Evolutionary conservation across 1,140 invertebrate species (phyloP).

Genomic region (Helicoverpa armigera): DNA sequence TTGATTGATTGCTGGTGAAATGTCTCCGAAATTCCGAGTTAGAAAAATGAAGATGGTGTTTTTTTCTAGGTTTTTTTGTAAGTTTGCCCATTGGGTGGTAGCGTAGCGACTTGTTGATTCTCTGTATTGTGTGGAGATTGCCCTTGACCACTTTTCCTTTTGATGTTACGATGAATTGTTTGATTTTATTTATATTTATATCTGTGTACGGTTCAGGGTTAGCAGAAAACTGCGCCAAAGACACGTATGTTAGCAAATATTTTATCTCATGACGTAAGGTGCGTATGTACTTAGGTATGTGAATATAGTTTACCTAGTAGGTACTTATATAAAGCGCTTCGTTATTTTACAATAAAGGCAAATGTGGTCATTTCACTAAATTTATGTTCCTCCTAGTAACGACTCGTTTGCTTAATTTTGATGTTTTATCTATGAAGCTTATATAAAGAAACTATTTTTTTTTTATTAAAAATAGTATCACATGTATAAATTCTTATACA

Average conservation of each 20-base stretch:
- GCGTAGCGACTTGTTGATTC: neutral
- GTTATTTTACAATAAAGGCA: too few species aligned
- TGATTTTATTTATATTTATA: conserved; percentile 12
- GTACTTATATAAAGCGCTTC: too few species aligned
- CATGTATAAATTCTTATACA: too few species aligned
- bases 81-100: neutral
- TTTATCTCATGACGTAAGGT: conserved; percentile 1
- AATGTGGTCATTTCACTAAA: too few species aligned
- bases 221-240: neutral
- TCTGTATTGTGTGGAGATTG: neutral
- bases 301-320: too few species aligned
- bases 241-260: neutral
- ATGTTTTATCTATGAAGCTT: too few species aligned
- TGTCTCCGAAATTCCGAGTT: conserved; percentile 2
- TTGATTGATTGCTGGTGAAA: conserved; percentile 47
- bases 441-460: too few species aligned
- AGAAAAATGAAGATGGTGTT: neutral
- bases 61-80: conserved; percentile 19
- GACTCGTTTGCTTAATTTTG: too few species aligned
- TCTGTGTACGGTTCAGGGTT: conserved; percentile 7
- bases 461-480: too few species aligned
- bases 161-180: neutral
- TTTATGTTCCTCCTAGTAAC: too few species aligned
- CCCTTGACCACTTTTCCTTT: conserved; percentile 28
- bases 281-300: too few species aligned